Percentiles rank a stretch among this genome's conserved stretches.
These are phyloP conservation scores for Myripristis murdjan DNA, from an alignment of 2,797 vertebrate species.

Conservation along the genomic window DNA sequence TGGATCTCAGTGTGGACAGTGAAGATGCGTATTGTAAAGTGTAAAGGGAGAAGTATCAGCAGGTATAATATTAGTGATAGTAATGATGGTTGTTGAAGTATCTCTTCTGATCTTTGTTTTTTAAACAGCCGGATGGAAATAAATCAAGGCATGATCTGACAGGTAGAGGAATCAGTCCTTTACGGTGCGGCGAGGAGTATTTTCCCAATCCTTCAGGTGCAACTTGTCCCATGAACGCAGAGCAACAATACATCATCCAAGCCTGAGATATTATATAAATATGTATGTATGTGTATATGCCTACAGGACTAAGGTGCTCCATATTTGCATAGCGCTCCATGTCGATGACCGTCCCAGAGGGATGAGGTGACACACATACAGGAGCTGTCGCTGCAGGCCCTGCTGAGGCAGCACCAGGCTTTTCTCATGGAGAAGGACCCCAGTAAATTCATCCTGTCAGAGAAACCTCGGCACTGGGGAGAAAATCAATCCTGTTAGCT, in stretches of 20 bases:
- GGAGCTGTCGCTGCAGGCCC: not conserved
- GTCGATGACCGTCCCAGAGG: not conserved
- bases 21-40: no score
- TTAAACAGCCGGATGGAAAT: no score
- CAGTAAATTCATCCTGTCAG: constrained; percentile 25
- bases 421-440: constrained; percentile 19
- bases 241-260: not conserved
- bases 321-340: constrained; percentile 1
- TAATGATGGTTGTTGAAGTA: no score
- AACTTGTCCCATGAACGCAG: not conserved
- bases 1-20: no score
- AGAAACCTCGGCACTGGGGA: constrained; percentile 12
- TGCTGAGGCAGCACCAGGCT: constrained; percentile 15
- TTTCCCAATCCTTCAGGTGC: no score
- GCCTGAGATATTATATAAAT: not conserved
- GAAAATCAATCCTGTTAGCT: constrained; percentile 25
- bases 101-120: no score
- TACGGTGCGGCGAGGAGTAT: no score
- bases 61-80: no score
- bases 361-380: constrained; percentile 2
- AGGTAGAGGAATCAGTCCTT: no score
- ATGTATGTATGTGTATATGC: no score
- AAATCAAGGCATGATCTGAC: no score
- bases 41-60: no score
- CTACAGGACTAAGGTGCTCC: not conserved